Conservation (phyloP, 2,113 vertebrate genomes). For the Patagioenas fasciata region DNA sequence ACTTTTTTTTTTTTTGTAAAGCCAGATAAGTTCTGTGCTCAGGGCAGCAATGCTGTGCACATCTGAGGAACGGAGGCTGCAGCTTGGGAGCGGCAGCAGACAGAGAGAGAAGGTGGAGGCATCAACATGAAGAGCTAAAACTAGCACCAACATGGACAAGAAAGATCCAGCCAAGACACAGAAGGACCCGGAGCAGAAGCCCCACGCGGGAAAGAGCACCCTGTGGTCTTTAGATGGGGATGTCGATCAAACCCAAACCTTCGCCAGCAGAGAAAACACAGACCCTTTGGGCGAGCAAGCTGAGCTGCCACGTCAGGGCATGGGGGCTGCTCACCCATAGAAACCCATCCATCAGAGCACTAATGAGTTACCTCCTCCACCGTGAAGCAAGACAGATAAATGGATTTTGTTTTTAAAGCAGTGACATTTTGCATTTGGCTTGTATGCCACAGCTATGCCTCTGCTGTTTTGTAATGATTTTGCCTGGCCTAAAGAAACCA, state of each 20-base stretch:
- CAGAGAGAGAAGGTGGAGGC: not conserved
- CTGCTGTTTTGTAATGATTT: not conserved
- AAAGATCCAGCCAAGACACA: not conserved
- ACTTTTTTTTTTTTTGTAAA: not conserved
- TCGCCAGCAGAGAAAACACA: rapidly evolving
- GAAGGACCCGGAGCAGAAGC: not conserved
- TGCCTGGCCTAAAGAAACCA: not conserved
- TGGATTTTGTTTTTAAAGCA: not conserved
- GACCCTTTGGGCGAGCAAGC: not conserved
- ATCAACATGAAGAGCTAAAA: not conserved
- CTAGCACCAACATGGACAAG: not conserved
- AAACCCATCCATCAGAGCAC: not conserved
- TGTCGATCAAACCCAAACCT: not conserved
- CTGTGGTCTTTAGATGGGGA: not conserved
- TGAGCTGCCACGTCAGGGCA: not conserved
- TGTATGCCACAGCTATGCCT: not conserved
- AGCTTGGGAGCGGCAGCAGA: not conserved
- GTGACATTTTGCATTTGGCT: not conserved
- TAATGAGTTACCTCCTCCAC: not conserved
- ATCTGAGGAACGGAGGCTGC: not conserved
- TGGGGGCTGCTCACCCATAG: not conserved
- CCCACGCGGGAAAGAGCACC: not conserved
- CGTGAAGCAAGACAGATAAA: not conserved
- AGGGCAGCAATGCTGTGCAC: rapidly evolving
- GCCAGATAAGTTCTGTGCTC: not conserved